phyloP scores from a whole-genome alignment of 2,113 vertebrate species.

The Platysternon megacephalum region DNA sequence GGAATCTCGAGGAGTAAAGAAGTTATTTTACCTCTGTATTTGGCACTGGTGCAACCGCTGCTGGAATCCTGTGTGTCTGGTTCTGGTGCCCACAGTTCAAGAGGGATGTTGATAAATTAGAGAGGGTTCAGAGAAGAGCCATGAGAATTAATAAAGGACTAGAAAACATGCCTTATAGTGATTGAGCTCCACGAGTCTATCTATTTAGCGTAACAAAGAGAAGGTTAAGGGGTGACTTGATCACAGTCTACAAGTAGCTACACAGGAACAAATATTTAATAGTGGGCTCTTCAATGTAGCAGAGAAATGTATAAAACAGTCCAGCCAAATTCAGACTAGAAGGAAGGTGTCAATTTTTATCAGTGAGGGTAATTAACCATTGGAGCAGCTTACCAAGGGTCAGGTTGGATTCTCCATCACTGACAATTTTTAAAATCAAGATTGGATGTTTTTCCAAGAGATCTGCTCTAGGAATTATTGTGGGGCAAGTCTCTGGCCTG shows the following conservation, averaged over 20 bases:
- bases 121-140: background rate
- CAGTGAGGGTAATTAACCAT: background rate
- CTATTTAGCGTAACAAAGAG: background rate
- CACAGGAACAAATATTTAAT: background rate
- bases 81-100: background rate
- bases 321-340: no score
- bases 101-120: background rate
- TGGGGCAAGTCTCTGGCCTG: no score
- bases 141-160: background rate
- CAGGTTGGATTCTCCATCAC: no score
- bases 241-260: background rate
- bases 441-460: background rate
- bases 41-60: background rate
- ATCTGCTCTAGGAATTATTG: background rate
- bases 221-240: background rate
- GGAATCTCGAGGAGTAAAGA: no score
- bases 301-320: background rate
- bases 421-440: background rate
- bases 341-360: background rate
- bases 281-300: background rate
- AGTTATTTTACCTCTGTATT: background rate
- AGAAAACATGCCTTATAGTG: background rate
- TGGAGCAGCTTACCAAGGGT: background rate
- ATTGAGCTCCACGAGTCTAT: no score
- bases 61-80: background rate